Percentiles rank a stretch among this genome's conserved stretches.
Evolutionary conservation across 2,113 vertebrate genomes (phyloP).

Genomic region (Aegotheles bennettii): DNA sequence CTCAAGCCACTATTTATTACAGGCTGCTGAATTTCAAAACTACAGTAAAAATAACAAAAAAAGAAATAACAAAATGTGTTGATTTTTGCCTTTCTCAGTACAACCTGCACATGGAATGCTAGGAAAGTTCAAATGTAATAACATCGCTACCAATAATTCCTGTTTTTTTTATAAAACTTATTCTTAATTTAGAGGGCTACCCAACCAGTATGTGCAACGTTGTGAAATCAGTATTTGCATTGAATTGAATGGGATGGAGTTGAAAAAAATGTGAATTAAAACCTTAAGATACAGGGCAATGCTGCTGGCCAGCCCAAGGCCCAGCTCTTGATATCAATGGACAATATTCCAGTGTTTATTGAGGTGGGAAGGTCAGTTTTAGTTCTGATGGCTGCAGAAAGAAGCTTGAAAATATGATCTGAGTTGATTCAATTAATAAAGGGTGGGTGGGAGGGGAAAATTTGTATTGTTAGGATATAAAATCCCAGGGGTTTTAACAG

Average conservation of each 20-base stretch:
- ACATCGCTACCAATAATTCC: not conserved
- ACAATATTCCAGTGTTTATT: not conserved
- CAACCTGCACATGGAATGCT: not conserved
- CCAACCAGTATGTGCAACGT: not conserved
- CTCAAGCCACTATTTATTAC: not conserved
- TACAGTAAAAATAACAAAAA: not conserved
- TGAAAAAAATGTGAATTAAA: not conserved
- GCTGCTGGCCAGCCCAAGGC: not conserved
- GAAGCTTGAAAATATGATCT: not conserved
- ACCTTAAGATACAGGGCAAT: not conserved
- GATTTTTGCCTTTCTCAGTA: not conserved
- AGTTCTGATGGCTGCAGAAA: not conserved
- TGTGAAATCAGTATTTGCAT: not conserved
- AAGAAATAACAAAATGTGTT: not conserved
- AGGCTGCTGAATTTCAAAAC: not conserved
- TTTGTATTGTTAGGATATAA: not conserved
- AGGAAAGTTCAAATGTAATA: not conserved
- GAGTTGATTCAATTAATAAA: not conserved
- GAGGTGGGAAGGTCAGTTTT: not conserved
- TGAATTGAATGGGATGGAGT: not conserved
- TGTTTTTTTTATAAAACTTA: not conserved
- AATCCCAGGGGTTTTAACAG: not conserved
- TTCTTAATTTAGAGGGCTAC: not conserved
- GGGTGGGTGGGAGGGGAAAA: rapidly evolving
- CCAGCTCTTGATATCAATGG: not conserved